phyloP scores from a whole-genome alignment of 1,140 invertebrate species.

The Pseudomyrmex sp. region DNA sequence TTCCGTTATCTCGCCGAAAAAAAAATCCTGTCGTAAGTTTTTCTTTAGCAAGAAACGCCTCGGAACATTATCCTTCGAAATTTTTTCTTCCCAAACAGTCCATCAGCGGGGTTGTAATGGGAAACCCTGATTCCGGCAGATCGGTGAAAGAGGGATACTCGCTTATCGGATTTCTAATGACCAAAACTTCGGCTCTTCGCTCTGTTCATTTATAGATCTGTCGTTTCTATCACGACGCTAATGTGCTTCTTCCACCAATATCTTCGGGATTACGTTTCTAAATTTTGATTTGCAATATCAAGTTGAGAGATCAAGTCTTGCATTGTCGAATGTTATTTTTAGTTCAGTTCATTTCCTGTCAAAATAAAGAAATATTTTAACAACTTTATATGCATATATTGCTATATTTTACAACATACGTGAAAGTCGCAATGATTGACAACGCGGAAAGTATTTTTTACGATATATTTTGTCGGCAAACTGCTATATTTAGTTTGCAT shows the following conservation, averaged over 20 bases:
- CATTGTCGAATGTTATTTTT: not conserved
- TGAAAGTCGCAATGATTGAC: too few species aligned
- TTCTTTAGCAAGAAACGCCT: not conserved
- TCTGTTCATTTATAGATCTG: slow-evolving; percentile 12
- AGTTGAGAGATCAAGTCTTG: not conserved
- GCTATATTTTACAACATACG: too few species aligned
- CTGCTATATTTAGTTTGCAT: not conserved
- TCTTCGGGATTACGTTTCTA: slow-evolving; percentile 49
- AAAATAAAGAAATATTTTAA: too few species aligned
- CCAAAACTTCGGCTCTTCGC: slow-evolving; percentile 28
- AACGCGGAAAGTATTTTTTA: not conserved
- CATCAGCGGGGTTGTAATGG: slow-evolving; percentile 39
- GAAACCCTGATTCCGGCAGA: slow-evolving; percentile 4
- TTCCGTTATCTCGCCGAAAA: not conserved
- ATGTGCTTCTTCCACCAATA: slow-evolving; percentile 52
- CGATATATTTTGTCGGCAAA: not conserved
- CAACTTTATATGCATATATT: too few species aligned
- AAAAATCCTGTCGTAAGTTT: not conserved
- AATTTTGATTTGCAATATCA: not conserved
- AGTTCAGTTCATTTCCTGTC: not conserved
- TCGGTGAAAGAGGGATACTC: slow-evolving; percentile 8
- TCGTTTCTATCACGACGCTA: slow-evolving; percentile 39
- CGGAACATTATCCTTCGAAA: slow-evolving; percentile 21
- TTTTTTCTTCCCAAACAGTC: slow-evolving; percentile 24
- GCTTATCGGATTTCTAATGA: slow-evolving; percentile 67